Percentiles rank a stretch among this genome's conserved stretches.
Conservation (phyloP, 1,140 invertebrate species). For the Mizuhopecten yessoensis region DNA sequence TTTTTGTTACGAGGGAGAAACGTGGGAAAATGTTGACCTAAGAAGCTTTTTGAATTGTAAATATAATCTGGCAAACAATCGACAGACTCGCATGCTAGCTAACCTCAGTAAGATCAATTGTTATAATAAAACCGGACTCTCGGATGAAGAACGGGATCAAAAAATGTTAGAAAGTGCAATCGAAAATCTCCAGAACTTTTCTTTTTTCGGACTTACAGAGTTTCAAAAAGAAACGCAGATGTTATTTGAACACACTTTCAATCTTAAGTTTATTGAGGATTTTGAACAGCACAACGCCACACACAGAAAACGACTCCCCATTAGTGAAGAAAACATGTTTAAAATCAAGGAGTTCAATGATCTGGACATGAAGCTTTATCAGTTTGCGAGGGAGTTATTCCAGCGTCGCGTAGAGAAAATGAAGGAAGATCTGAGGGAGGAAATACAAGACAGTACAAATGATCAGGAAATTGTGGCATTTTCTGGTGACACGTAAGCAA, state of each 20-base stretch:
- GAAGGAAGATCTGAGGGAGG: conserved; percentile 51
- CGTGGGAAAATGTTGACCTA: conserved; percentile 88
- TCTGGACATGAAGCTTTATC: conserved; percentile 96
- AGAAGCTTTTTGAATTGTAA: conserved; percentile 95
- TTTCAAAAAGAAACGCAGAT: conserved; percentile 96
- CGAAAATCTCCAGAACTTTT: conserved; percentile 95
- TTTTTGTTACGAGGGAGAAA: conserved; percentile 84
- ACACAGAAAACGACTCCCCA: conserved; percentile 84
- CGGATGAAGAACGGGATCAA: conserved; percentile 86
- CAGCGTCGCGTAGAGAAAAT: conserved; percentile 86
- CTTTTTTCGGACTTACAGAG: conserved; percentile 98
- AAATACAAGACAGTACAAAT: neutral
- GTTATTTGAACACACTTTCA: conserved; percentile 98
- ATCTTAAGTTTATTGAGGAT: conserved; percentile 86
- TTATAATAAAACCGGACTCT: conserved; percentile 93
- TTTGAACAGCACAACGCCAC: conserved; percentile 79
- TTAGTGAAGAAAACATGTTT: conserved; percentile 89
- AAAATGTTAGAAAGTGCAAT: conserved; percentile 97
- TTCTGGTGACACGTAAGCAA: neutral
- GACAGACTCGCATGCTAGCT: conserved; percentile 98
- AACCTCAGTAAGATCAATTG: conserved; percentile 94
- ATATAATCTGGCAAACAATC: conserved; percentile 96
- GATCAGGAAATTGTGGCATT: neutral
- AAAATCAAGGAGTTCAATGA: conserved; percentile 92
- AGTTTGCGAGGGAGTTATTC: conserved; percentile 95